These are phyloP conservation scores for Apis cerana DNA, from an alignment of 1,140 invertebrate genomes.

Conservation along the genomic window DNA sequence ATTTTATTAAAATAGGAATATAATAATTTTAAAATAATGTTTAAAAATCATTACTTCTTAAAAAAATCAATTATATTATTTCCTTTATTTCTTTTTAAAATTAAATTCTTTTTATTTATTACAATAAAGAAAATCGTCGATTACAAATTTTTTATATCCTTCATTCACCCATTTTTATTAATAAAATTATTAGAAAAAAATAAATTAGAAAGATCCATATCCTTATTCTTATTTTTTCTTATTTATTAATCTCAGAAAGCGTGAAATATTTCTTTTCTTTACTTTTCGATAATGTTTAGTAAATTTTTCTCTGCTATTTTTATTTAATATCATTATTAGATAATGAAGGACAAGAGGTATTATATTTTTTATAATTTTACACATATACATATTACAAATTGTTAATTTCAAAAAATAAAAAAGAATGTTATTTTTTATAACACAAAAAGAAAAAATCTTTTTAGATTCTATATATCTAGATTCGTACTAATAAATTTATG, in stretches of 20 bases:
- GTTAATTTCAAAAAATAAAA: too few relatives aligned
- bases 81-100: neutral
- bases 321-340: too few relatives aligned
- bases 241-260: conserved; percentile 4
- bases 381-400: neutral
- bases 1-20: too few relatives aligned
- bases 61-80: too few relatives aligned
- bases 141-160: neutral
- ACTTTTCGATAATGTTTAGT: neutral
- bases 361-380: neutral
- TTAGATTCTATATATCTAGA: too few relatives aligned
- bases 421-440: neutral
- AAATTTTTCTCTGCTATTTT: neutral
- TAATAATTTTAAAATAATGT: too few relatives aligned
- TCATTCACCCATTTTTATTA: neutral
- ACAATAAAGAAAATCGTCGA: neutral
- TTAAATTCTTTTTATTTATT: neutral
- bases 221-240: too few relatives aligned
- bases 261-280: neutral
- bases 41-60: too few relatives aligned
- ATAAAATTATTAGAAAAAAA: neutral
- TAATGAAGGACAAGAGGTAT: neutral
- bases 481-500: neutral
- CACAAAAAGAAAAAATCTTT: neutral
- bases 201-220: neutral